Conservation (phyloP, 2,797 vertebrate species). For the Zenarchopterus dispar region DNA sequence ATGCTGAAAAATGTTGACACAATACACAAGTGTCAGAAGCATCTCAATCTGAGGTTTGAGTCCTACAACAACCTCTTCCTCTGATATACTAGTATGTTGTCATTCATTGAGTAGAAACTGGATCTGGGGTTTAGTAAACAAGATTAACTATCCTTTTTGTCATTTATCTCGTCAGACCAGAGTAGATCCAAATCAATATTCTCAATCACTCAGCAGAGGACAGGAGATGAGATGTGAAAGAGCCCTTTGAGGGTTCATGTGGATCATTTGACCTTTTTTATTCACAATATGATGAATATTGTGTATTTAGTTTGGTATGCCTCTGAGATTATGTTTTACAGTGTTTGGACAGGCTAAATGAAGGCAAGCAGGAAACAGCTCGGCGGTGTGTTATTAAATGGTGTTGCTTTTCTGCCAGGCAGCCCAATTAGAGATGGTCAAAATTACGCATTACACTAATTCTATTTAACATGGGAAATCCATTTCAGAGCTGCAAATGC, state of each 20-base stretch:
- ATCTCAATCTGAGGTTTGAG: background rate
- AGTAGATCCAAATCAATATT: conserved; percentile 55
- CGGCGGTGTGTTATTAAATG: conserved; percentile 70
- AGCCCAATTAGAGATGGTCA: conserved; percentile 38
- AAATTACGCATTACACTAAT: conserved; percentile 49
- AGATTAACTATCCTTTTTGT: conserved; percentile 43
- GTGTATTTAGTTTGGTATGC: conserved; percentile 19
- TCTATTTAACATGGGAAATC: conserved; percentile 12
- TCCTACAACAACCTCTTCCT: background rate
- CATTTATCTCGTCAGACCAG: conserved; percentile 39
- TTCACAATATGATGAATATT: conserved; percentile 17
- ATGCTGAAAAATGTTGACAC: background rate
- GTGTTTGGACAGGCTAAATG: conserved; percentile 71
- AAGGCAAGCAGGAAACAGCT: conserved; percentile 48
- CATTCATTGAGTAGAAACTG: conserved; percentile 21
- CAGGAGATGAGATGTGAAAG: conserved; percentile 11
- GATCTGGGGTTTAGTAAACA: conserved; percentile 46
- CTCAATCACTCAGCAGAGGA: conserved; percentile 22
- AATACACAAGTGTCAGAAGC: background rate
- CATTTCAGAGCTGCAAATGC: conserved; percentile 5
- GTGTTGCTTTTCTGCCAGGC: conserved; percentile 42
- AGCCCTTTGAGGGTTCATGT: conserved; percentile 23
- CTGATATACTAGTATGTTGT: conserved; percentile 8
- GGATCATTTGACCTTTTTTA: conserved; percentile 36
- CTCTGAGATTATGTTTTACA: conserved; percentile 34